These are phyloP conservation scores for Rhingia rostrata DNA, from an alignment of 2,888 invertebrate genomes.

Conservation along the genomic window DNA sequence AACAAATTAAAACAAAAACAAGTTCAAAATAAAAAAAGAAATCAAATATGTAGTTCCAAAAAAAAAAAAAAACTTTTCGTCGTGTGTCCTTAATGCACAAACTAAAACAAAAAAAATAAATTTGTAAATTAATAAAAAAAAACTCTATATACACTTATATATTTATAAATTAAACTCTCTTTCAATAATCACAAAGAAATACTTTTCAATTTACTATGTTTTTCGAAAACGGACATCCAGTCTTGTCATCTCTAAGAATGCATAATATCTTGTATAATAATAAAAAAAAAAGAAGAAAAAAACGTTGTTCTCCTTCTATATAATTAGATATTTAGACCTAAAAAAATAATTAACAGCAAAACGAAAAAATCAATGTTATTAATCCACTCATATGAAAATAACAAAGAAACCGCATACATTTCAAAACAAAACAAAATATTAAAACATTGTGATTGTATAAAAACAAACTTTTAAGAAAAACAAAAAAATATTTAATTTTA, in stretches of 20 bases:
- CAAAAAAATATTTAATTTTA: no score
- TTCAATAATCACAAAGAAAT: constrained; percentile 27
- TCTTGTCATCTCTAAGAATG: constrained; percentile 6
- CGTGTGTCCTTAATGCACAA: constrained; percentile 63
- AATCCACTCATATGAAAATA: constrained; percentile 41
- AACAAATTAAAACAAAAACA: constrained; percentile 29
- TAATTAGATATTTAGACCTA: constrained; percentile 41
- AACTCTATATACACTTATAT: constrained; percentile 21
- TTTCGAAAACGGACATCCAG: constrained; percentile 26
- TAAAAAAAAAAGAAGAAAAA: constrained; percentile 18
- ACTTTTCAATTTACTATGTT: constrained; percentile 22
- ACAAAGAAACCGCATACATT: constrained; percentile 53
- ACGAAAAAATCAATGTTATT: constrained; percentile 37
- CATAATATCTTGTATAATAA: constrained; percentile 53
- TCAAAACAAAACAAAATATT: constrained; percentile 62
- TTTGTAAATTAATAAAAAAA: constrained; percentile 35
- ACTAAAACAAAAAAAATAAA: constrained; percentile 13
- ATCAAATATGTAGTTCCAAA: background rate
- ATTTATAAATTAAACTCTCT: constrained; percentile 21
- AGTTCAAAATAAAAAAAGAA: background rate
- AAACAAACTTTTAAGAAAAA: constrained; percentile 10
- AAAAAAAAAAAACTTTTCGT: constrained; percentile 45
- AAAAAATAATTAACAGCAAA: constrained; percentile 1
- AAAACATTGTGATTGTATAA: constrained; percentile 71
- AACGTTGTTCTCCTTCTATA: constrained; percentile 65